Evolutionary conservation across 2,113 vertebrate species (phyloP).

Genomic region (Etheostoma spectabile): DNA sequence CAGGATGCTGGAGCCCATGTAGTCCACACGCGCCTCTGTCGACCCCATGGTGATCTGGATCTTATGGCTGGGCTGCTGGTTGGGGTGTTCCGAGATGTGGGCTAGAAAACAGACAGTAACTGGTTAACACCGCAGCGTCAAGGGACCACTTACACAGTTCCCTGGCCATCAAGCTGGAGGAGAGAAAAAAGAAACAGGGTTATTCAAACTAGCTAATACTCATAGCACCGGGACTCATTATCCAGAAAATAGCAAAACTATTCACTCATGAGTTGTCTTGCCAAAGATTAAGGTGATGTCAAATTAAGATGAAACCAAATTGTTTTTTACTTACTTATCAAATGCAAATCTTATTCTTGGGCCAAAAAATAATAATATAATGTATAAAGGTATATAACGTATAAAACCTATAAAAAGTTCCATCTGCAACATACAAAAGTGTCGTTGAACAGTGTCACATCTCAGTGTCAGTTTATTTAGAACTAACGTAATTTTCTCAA

Average conservation of each 20-base stretch:
- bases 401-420: too few species aligned
- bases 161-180: background rate
- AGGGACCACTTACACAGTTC: background rate
- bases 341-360: too few species aligned
- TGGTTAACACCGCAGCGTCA: background rate
- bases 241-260: too few species aligned
- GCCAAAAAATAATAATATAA: too few species aligned
- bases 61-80: constrained; percentile 97
- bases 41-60: constrained; percentile 99
- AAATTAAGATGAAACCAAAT: background rate
- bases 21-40: constrained; percentile 98
- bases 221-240: background rate
- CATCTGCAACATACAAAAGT: background rate
- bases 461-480: too few species aligned
- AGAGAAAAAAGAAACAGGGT: background rate
- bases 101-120: constrained; percentile 78
- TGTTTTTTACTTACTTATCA: too few species aligned
- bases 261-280: background rate
- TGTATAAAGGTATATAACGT: too few species aligned
- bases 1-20: constrained; percentile 99
- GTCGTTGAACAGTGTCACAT: too few species aligned
- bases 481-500: too few species aligned
- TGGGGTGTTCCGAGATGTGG: constrained; percentile 98
- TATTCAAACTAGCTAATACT: background rate
- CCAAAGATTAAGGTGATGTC: background rate